Percentiles rank a stretch among this genome's conserved stretches.
Evolutionary conservation across 2,888 invertebrate species (phyloP).

Genomic region (Lysandra coridon): DNA sequence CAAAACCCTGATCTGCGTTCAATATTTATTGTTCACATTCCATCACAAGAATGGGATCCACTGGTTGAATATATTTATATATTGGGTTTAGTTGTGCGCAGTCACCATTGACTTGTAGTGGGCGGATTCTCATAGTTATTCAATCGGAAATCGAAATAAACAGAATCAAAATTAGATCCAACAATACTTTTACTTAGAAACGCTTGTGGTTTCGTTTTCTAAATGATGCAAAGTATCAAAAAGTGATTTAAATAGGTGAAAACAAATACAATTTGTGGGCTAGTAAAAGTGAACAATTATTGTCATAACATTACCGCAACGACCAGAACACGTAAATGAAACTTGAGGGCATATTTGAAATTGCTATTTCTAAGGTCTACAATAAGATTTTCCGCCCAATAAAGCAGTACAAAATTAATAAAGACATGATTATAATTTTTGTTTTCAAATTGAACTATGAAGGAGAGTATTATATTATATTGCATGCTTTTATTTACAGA

Average conservation of each 20-base stretch:
- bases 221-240: background rate
- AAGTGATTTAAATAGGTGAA: background rate
- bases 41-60: conserved; percentile 25
- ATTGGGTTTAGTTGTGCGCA: conserved; percentile 57
- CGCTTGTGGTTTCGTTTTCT: conserved; percentile 1
- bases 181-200: background rate
- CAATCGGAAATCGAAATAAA: background rate
- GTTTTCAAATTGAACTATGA: background rate
- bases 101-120: conserved; percentile 50
- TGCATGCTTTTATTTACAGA: too few relatives aligned
- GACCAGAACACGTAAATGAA: background rate
- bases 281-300: background rate
- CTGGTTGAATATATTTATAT: conserved; percentile 58
- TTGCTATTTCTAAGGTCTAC: too few relatives aligned
- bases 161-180: background rate
- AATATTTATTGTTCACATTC: conserved; percentile 45
- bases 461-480: too few relatives aligned
- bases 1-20: conserved; percentile 41
- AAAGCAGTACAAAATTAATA: background rate
- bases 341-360: background rate
- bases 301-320: background rate
- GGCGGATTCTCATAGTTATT: conserved; percentile 46
- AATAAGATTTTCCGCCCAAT: background rate
- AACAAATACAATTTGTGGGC: background rate
- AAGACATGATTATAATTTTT: background rate